Conservation (phyloP, 2,888 invertebrate genomes). For the Melinopterus prodromus region DNA sequence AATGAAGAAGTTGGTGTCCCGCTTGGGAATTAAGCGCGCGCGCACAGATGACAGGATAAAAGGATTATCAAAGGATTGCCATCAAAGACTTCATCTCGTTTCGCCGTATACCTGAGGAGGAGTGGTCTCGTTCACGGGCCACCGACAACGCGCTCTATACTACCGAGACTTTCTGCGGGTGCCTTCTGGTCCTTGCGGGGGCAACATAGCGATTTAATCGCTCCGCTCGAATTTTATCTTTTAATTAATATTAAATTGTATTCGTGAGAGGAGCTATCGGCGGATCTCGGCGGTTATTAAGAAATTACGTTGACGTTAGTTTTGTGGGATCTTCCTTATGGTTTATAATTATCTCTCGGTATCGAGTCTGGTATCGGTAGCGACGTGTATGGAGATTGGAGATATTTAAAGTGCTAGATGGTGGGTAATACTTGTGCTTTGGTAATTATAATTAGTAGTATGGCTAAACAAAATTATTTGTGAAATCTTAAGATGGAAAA, state of each 20-base stretch:
- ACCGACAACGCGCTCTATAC: not conserved
- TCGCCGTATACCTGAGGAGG: not conserved
- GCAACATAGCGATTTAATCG: constrained; percentile 5
- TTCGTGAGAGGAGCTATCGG: not conserved
- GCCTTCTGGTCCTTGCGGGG: not conserved
- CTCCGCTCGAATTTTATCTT: constrained; percentile 12
- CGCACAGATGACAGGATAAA: constrained; percentile 26
- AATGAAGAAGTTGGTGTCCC: not conserved
- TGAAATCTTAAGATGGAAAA: too few species aligned
- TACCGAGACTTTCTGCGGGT: not conserved
- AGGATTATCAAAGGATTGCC: constrained; percentile 39
- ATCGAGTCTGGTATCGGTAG: not conserved
- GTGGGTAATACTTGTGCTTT: too few species aligned
- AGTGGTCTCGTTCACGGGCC: constrained; percentile 10
- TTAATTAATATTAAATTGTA: constrained; percentile 12
- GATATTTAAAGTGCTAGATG: not conserved
- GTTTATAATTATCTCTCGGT: not conserved
- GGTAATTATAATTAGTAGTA: too few species aligned
- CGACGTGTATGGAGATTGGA: not conserved
- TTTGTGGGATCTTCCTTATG: not conserved
- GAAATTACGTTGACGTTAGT: not conserved
- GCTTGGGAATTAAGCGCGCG: not conserved
- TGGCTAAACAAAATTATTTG: too few species aligned
- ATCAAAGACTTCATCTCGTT: constrained; percentile 33
- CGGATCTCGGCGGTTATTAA: not conserved